These are phyloP conservation scores for Neogale vison DNA, from an alignment of 2,113 vertebrate genomes.

Conservation along the genomic window DNA sequence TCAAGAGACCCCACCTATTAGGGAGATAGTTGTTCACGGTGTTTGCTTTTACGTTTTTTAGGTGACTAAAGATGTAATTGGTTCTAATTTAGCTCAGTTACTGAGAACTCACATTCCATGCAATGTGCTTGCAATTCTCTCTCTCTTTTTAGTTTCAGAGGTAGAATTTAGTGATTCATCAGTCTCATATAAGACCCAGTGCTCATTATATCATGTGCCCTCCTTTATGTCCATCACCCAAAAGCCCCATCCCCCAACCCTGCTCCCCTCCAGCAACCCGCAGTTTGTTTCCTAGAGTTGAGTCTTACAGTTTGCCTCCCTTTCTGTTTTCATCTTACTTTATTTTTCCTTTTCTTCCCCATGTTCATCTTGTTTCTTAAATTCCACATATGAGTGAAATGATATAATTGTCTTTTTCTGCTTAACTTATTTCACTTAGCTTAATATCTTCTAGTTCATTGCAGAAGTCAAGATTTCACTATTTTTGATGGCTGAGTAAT, in stretches of 20 bases:
- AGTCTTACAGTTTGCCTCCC: neutral
- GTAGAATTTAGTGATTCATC: neutral
- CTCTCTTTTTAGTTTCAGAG: neutral
- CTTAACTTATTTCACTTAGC: neutral
- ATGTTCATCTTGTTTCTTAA: neutral
- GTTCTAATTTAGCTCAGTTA: neutral
- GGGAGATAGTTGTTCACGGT: neutral
- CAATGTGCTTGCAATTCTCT: neutral
- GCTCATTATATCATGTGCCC: neutral
- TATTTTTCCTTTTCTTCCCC: neutral
- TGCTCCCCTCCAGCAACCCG: neutral
- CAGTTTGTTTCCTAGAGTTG: neutral
- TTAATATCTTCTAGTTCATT: neutral
- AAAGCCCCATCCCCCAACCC: neutral
- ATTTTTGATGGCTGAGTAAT: neutral
- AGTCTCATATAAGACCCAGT: neutral
- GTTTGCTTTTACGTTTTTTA: neutral
- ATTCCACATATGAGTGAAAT: neutral
- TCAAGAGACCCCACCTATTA: neutral
- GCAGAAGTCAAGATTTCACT: neutral
- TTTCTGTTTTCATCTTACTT: neutral
- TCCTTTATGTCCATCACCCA: neutral
- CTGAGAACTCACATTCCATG: neutral
- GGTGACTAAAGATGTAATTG: neutral
- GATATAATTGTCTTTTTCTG: neutral